phyloP scores from a whole-genome alignment of 2,113 vertebrate genomes.

The Nesoenas mayeri region DNA sequence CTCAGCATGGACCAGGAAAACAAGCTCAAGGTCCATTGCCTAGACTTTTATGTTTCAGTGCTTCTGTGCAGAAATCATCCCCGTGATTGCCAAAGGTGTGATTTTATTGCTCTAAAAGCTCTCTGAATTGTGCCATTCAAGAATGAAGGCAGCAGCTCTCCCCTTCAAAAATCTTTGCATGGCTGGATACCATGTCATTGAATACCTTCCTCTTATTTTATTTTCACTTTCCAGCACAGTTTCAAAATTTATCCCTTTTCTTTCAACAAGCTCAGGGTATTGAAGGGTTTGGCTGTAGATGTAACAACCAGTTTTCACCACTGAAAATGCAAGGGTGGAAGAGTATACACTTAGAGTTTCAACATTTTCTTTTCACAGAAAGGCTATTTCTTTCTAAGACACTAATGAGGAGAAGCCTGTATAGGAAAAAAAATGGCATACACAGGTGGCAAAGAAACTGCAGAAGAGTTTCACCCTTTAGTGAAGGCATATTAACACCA shows the following conservation, averaged over 20 bases:
- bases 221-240: slow-evolving; percentile 22
- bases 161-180: slow-evolving; percentile 46
- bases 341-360: slow-evolving; percentile 4
- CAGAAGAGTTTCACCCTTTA: neutral
- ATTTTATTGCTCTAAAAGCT: slow-evolving; percentile 68
- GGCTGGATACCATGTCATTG: slow-evolving; percentile 53
- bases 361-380: slow-evolving; percentile 35
- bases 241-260: slow-evolving; percentile 61
- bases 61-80: slow-evolving; percentile 49
- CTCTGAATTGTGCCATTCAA: slow-evolving; percentile 61
- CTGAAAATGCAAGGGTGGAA: slow-evolving; percentile 57
- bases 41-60: neutral
- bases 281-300: slow-evolving; percentile 40
- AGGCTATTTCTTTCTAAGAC: slow-evolving; percentile 6
- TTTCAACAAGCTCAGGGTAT: slow-evolving; percentile 52
- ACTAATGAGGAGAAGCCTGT: slow-evolving; percentile 45
- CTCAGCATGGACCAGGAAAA: slow-evolving; percentile 25
- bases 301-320: slow-evolving; percentile 54
- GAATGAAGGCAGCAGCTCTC: slow-evolving; percentile 54
- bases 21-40: slow-evolving; percentile 11
- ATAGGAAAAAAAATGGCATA: neutral
- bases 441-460: neutral
- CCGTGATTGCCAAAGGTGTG: slow-evolving; percentile 43
- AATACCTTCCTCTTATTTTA: slow-evolving; percentile 39
- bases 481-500: neutral